Conservation (phyloP, 1,140 invertebrate species). For the Arion vulgaris region DNA sequence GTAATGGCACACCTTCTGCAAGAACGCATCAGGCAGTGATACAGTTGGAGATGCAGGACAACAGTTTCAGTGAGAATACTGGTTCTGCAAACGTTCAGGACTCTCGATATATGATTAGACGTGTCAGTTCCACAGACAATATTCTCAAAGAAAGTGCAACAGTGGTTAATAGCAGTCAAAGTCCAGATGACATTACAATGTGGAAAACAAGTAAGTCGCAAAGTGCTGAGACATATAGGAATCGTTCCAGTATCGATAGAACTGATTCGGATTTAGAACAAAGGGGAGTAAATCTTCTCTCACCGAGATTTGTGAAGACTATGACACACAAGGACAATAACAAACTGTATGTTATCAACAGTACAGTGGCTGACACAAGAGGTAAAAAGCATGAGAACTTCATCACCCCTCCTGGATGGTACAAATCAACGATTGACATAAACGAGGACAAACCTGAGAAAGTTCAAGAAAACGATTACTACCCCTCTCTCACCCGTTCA, state of each 20-base stretch:
- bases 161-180: background rate
- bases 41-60: slow-evolving; percentile 15
- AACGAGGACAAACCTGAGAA: slow-evolving; percentile 11
- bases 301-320: background rate
- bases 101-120: slow-evolving; percentile 20
- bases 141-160: background rate
- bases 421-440: slow-evolving; percentile 31
- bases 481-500: background rate
- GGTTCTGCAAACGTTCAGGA: background rate
- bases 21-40: slow-evolving; percentile 27
- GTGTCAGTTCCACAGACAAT: slow-evolving; percentile 12
- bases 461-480: background rate
- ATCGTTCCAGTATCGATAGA: background rate
- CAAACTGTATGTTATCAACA: slow-evolving; percentile 31
- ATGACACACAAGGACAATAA: slow-evolving; percentile 15
- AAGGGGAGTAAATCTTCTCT: background rate
- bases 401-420: background rate
- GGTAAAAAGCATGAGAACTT: background rate
- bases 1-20: background rate
- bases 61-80: background rate
- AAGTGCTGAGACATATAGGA: background rate
- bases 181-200: background rate
- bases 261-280: background rate
- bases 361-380: slow-evolving; percentile 1
- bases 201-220: slow-evolving; percentile 17